Conservation (phyloP, 2,888 invertebrate species). For the Stenotaenia linearis region DNA sequence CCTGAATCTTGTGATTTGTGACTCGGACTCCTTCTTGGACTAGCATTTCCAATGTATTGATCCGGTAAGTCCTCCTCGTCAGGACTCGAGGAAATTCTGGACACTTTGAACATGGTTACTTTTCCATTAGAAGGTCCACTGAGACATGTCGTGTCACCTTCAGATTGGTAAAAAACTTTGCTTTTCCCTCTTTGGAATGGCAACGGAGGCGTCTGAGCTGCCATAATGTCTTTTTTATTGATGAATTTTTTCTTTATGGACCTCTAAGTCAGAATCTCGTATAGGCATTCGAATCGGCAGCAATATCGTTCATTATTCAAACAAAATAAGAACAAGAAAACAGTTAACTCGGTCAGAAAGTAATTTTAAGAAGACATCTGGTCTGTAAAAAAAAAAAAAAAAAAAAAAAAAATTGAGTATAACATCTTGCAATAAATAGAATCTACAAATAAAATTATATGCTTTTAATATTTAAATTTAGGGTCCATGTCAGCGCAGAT, state of each 20-base stretch:
- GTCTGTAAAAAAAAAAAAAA: too few relatives aligned
- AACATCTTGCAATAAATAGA: not conserved
- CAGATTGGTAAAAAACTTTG: constrained; percentile 40
- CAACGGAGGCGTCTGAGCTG: not conserved
- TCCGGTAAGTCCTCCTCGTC: not conserved
- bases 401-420: too few relatives aligned
- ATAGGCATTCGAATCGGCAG: too few relatives aligned
- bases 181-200: constrained; percentile 36
- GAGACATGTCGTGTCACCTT: not conserved
- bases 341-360: too few relatives aligned
- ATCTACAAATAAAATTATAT: not conserved
- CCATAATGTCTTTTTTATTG: not conserved
- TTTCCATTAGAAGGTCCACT: not conserved
- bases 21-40: constrained; percentile 48
- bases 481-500: not conserved
- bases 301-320: too few relatives aligned
- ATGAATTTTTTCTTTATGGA: not conserved
- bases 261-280: not conserved
- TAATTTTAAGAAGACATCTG: too few relatives aligned
- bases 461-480: not conserved
- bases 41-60: not conserved
- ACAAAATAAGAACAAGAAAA: too few relatives aligned
- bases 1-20: constrained; percentile 74
- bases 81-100: not conserved
- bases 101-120: not conserved